Percentiles rank a stretch among this genome's conserved stretches.
Evolutionary conservation across 2,888 invertebrate genomes (phyloP).

Genomic region (Cantharis rustica): DNA sequence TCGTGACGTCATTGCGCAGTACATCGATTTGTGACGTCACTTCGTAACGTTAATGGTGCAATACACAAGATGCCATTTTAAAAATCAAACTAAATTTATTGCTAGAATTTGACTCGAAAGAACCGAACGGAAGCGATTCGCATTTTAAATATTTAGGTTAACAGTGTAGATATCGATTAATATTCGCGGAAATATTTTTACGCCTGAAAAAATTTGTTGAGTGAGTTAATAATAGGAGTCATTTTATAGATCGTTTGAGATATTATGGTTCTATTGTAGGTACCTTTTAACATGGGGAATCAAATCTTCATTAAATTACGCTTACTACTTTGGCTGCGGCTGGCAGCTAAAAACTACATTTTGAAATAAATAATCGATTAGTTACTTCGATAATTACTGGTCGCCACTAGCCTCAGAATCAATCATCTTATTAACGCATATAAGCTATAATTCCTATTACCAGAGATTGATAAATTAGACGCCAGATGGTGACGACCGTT

Average conservation of each 20-base stretch:
- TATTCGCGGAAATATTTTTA: not conserved
- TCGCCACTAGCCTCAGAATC: too few species aligned
- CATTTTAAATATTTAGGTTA: not conserved
- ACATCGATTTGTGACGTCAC: constrained; percentile 41
- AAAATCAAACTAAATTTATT: not conserved
- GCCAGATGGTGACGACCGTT: too few species aligned
- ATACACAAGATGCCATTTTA: not conserved
- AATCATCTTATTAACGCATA: too few species aligned
- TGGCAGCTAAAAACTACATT: too few species aligned
- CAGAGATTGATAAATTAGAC: too few species aligned
- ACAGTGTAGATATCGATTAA: not conserved
- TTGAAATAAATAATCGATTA: too few species aligned
- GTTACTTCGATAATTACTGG: too few species aligned
- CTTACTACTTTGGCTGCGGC: too few species aligned
- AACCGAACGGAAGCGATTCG: not conserved
- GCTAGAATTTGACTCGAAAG: not conserved
- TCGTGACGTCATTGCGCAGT: constrained; percentile 42
- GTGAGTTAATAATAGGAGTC: not conserved
- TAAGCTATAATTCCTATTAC: too few species aligned
- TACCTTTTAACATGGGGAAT: too few species aligned
- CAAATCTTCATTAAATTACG: too few species aligned
- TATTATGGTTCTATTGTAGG: not conserved
- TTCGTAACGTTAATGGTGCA: constrained; percentile 15
- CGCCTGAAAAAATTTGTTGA: not conserved
- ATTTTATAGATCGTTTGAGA: not conserved